Conservation (phyloP, 2,797 vertebrate genomes). For the Clarias fuscus region DNA sequence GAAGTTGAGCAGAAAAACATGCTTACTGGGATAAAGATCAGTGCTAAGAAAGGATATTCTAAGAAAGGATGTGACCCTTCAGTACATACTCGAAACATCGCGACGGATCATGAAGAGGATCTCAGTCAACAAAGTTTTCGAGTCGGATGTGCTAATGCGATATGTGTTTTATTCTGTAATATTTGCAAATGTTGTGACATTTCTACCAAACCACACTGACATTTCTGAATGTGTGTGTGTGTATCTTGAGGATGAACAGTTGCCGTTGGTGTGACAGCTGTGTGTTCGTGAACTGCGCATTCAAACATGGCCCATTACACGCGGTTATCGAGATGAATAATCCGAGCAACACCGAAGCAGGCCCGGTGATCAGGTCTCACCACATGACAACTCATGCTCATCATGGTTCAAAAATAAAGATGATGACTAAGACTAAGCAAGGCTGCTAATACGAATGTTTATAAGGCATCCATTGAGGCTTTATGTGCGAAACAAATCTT, state of each 20-base stretch:
- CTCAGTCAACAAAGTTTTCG: neutral
- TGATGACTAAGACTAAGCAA: neutral
- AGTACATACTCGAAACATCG: neutral
- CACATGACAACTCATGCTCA: neutral
- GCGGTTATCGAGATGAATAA: conserved; percentile 10
- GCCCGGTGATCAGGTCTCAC: neutral
- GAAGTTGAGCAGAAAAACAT: neutral
- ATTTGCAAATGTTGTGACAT: conserved; percentile 13
- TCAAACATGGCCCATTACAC: neutral
- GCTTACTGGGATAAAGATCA: neutral
- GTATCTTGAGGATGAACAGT: neutral
- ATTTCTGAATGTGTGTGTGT: neutral
- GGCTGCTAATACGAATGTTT: neutral
- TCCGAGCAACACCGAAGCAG: neutral
- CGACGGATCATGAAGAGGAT: neutral
- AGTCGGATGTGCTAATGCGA: neutral
- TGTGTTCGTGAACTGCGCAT: conserved; percentile 3
- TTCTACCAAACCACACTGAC: conserved; percentile 17
- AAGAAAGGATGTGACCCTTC: neutral
- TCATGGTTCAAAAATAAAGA: neutral
- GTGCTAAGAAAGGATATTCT: neutral
- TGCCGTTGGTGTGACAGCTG: neutral
- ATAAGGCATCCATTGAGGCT: neutral
- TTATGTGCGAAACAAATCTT: neutral
- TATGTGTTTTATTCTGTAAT: neutral